Evolutionary conservation across 2,113 vertebrate genomes (phyloP).

Genomic region (Rana temporaria): DNA sequence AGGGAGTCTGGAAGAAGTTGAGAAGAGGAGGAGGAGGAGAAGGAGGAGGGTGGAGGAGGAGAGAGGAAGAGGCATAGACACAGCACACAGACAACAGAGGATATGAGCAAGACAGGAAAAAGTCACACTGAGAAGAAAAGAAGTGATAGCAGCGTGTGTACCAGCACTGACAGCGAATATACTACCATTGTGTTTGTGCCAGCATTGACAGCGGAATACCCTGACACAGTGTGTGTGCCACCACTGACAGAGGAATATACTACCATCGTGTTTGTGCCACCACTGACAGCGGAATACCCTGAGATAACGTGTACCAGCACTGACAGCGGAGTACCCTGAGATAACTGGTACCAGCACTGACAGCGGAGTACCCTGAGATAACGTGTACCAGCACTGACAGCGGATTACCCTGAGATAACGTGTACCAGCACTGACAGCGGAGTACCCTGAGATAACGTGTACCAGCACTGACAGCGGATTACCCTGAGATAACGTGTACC

Average conservation of each 20-base stretch:
- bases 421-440: no score
- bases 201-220: background rate
- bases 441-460: no score
- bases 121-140: background rate
- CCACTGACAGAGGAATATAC: no score
- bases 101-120: slow-evolving; percentile 21
- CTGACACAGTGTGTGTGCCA: no score
- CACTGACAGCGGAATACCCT: background rate
- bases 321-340: no score
- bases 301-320: no score
- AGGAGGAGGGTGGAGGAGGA: background rate
- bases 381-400: no score
- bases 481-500: no score
- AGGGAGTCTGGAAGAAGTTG: slow-evolving; percentile 27
- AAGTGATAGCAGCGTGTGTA: background rate
- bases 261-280: background rate
- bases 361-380: no score
- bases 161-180: no score
- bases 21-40: slow-evolving; percentile 21
- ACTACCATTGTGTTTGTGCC: background rate
- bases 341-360: no score
- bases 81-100: slow-evolving; percentile 6
- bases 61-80: slow-evolving; percentile 16
- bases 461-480: background rate
- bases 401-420: no score